Conservation (phyloP, 2,888 invertebrate genomes). For the Agrochola litura region DNA sequence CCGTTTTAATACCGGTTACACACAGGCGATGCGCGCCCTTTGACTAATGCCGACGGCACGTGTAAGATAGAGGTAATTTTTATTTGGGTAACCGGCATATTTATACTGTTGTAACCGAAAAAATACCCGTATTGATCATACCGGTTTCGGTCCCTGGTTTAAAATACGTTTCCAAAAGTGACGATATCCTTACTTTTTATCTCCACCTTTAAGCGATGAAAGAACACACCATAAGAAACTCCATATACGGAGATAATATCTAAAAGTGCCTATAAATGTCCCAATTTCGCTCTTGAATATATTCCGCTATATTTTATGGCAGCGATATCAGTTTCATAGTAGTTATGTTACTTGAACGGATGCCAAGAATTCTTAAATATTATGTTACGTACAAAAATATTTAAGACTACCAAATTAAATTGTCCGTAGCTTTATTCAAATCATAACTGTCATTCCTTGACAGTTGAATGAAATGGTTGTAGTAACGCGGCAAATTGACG, state of each 20-base stretch:
- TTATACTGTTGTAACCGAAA: too few species aligned
- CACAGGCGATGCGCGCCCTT: too few species aligned
- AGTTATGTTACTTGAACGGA: conserved; percentile 45
- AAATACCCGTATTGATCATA: too few species aligned
- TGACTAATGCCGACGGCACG: too few species aligned
- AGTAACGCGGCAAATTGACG: too few species aligned
- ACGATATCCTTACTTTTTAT: conserved; percentile 29
- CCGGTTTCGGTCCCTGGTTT: too few species aligned
- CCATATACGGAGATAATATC: conserved; percentile 45
- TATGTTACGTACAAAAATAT: conserved; percentile 7
- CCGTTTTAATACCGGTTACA: too few species aligned
- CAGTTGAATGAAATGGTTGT: background rate
- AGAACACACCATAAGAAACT: conserved; percentile 47
- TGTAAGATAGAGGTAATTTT: too few species aligned
- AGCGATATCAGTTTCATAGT: conserved; percentile 39
- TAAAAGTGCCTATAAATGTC: conserved; percentile 53
- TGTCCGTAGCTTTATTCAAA: background rate
- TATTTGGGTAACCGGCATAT: too few species aligned
- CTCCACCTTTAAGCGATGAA: conserved; percentile 20
- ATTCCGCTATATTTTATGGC: conserved; percentile 53
- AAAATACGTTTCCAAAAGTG: conserved; percentile 4
- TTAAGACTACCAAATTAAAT: background rate
- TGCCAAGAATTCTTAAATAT: conserved; percentile 28
- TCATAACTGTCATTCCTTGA: background rate
- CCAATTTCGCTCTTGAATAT: conserved; percentile 44